Base-by-base conservation (phyloP, 2,113 vertebrate species). In the Falco punctatus region DNA sequence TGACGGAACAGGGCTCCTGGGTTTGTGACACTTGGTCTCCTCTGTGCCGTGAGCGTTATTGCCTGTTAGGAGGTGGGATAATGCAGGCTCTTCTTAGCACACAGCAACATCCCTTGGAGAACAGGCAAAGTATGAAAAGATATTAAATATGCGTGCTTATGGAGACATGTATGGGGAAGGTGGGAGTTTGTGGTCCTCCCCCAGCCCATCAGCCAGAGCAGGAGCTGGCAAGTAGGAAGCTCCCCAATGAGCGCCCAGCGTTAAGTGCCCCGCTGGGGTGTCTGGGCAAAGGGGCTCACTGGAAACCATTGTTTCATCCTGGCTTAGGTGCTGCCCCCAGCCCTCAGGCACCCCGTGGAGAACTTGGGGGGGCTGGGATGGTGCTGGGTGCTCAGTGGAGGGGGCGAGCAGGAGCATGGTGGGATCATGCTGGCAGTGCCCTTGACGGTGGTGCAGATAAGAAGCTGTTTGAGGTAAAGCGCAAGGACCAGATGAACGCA, bases 391-490 rank as follows among this genome's bases (percentile, higher is more conserved):
- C 33, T 42, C 0, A 0, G 14, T 3, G 11, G 74, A 91, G 33
- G 3, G 33, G n/a, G 9, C 74, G 38, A 46, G 44, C 3, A 2
- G 62, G 44, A 71, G 46, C 7, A 10, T 15, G 58, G 54, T 48
- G 51, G 40, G 54, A 94, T 5, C 3, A 1, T 62, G 10, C 40
- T 0, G 0, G 20, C 38, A 15, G 62, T 26, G 23, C 19, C 97
- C 98, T 98, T 96, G 84, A 96, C 89, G 5, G 49, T 20, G 24
- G 30, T 93, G 72, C 96, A 99, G 99, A 99, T 98, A 99, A 99
- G 97, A 99, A 99, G 94, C 98, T 99, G 98, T 99, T 99, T 96
- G 99, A 99, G 97, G 99, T 99, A 70, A 99, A 99, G 97, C 98
- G 99, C 95, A 99, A 99, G 94, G 99, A 99, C 96, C 99, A 99